Evolutionary conservation across 1,140 invertebrate species (phyloP), one percentile per base, ranked within the genome.

Genomic region (Aleiodes sp.): DNA sequence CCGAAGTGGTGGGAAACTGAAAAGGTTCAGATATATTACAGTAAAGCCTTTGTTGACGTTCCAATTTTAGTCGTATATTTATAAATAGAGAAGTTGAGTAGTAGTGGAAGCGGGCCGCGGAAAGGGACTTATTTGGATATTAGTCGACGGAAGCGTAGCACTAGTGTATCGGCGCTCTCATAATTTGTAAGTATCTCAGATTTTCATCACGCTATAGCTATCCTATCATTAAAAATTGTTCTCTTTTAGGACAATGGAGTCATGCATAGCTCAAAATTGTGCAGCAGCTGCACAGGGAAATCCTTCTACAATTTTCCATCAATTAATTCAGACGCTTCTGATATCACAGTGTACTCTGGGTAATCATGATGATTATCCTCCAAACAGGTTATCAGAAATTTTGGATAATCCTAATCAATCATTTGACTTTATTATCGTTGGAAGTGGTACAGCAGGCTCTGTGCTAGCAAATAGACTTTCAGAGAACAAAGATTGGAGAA

Each of bases 401-500:
- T 60, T 80, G 0, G 35, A 74, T 63, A 66, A 86, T 37, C 81
- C 88, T 0, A 77, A 84, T 8, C 29, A 67, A 14, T 21, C 52
- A 24, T 90, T 89, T 66, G 89, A 90, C 68, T 89, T 90, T 63
- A 85, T 90, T 2, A 78, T 89, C 0, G 87, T 87, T 0, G 89
- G 89, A 0, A 84, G 83, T 8, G 92, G 92, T 33, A 90, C 91
- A 0, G 90, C 91, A 1, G 92, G 92, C 31, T 88, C 88, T 43
- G 88, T 91, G 1, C 43, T 94, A 12, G 91, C 92, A 0, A 88
- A 84, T 68, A 80, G 92, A 62, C 71, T 90, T 8, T 82, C 86
- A 0, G 88, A 90, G 76, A 77, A 85, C 39, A 56, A 67, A 0
- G 63, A 88, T 31, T 88, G 87, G 85, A 87, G 79, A 2, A 85